Base-by-base conservation (phyloP, 2,888 invertebrate genomes). In the Athalia cordata region DNA sequence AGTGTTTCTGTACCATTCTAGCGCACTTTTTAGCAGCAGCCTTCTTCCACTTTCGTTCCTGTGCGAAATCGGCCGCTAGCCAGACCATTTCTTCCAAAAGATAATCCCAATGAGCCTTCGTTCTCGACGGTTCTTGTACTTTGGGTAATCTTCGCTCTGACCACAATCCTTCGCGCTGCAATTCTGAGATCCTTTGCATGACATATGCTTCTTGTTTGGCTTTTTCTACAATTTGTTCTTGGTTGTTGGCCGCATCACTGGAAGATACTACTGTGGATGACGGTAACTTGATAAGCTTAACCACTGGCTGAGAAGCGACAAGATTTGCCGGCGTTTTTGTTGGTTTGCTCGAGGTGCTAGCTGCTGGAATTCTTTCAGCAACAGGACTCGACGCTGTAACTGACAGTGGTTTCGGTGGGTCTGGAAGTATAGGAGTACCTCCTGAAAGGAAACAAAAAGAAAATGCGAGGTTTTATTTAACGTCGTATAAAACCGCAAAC, bases 21-120 rank as follows among this genome's bases (percentile, higher is more conserved):
- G 97, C 96, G 89, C 97, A 97, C 92, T 97, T 98, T 89, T 96
- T 96, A 0, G 98, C 98, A 5, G 97, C 97, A 79, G 96, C 96
- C 90, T 97, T 97, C 89, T 99, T 99, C 98, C 98, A 98, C 90
- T 98, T 98, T 81, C 99, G 93, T 91, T 99, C 99, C 90, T 98
- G 97, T 49, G 96, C 96, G 91, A 99, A 99, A 91, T 99, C 99
- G 59, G 97, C 96, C 57, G 98, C 97, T 83, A 99, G 92, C 99
- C 99, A 99, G 59, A 96, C 96, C 98, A 99, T 98, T 92, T 99
- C 99, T 91, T 99, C 99, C 62, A 99, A 92, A 81, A 99, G 92
- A 91, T 98, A 99, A 91, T 99, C 99, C 99, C 99, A 99, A 91
- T 99, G 99, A 49, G 97, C 95, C 92, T 99, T 99, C 76, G 94